These are phyloP conservation scores for Burhinus oedicnemus DNA, from an alignment of 2,113 vertebrate genomes.

Conservation along the genomic window DNA sequence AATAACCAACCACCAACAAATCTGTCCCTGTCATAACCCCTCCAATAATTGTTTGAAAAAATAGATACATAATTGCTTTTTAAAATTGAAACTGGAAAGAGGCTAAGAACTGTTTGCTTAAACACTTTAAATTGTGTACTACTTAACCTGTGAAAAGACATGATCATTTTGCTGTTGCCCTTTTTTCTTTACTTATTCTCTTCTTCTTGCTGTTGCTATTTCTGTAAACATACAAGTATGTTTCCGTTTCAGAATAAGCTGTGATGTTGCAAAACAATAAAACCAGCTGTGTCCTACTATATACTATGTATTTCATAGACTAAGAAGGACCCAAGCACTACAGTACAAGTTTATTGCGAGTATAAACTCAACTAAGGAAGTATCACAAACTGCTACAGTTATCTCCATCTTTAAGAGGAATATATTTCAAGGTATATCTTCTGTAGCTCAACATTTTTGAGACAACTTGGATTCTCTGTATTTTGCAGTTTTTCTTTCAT, in stretches of 20 bases:
- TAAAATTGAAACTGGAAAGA: background rate
- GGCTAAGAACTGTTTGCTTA: background rate
- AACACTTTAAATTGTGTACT: background rate
- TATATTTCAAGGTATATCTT: background rate
- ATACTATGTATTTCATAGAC: background rate
- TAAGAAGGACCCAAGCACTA: background rate
- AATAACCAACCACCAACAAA: background rate
- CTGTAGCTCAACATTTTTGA: background rate
- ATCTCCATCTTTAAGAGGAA: background rate
- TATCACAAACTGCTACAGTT: background rate
- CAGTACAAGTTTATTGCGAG: background rate
- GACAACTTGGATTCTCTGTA: background rate
- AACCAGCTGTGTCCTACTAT: background rate
- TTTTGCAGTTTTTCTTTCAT: background rate
- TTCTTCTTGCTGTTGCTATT: background rate
- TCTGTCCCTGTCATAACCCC: background rate
- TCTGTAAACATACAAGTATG: background rate
- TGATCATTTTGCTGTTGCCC: accelerated
- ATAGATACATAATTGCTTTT: background rate
- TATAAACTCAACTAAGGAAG: background rate
- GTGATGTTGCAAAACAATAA: background rate
- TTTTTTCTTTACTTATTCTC: background rate
- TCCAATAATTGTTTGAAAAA: background rate
- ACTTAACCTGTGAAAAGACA: background rate
- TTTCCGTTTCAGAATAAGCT: background rate